Evolutionary conservation across 2,113 vertebrate species (phyloP), one percentile per base, ranked within the genome.

Genomic region (Corythornis cristatus): DNA sequence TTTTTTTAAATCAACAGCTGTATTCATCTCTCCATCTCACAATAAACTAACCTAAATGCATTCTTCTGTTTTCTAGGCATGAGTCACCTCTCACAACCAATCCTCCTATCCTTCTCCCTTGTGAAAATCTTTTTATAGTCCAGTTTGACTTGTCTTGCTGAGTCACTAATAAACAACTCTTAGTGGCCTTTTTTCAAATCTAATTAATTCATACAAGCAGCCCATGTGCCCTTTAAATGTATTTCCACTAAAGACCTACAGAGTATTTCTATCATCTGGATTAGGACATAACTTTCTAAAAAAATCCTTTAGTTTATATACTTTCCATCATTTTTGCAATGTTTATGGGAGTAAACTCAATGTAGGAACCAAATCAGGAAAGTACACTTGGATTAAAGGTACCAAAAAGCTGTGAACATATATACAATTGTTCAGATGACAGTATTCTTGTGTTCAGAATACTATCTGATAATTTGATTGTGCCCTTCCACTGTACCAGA

Each of bases 31-130:
- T 72, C 28, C 40, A 66, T 13, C 35, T 85, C 14, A 53, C 31
- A 56, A 73, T 60, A 83, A 31, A 53, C 33, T 85, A 89, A 93
- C 7, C 19, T 37, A 82, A n/a, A 70, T 35, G 9, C 23, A 60
- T 72, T 91, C 31, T 62, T 73, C 72, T 70, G 3, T n/a, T 65
- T 88, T 75, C n/a, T 84, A 70, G 54, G 70, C 31, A 11, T 73
- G 54, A 96, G 25, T 95, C 66, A 90, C 54, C 35, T 88, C 54
- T 91, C 62, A 84, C 15, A 65, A 66, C n/a, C 57, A 35, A 74
- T 62, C 46, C 11, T 94, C 19, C 76, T 62, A 12, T 64, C 28
- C 31, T 93, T 8, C 12, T 78, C 8, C 12, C 61, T 66, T 61
- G 18, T 22, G 54, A 83, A 65, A 71, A 78, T 64, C 73, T 75